Evolutionary conservation across 2,113 vertebrate genomes (phyloP), one percentile per base, ranked within the genome.

Genomic region (Micromys minutus): DNA sequence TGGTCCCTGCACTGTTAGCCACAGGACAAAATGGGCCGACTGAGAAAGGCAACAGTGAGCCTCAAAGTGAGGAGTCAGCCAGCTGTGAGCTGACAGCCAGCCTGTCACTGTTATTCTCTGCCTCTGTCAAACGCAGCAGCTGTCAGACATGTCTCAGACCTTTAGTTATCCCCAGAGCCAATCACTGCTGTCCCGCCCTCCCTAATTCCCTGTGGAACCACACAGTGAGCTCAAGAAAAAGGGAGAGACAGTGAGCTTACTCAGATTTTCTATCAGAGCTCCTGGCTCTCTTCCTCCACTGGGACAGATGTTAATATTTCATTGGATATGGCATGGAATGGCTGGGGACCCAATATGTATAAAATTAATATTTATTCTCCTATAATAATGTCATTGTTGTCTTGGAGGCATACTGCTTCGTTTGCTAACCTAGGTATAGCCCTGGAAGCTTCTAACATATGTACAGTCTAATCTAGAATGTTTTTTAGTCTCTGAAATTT

Each of bases 161-260:
- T 59, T 61, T 11, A 47, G 22, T 74, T 59, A 50, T 42, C 11
- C 87, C 15, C 34, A 90, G 74, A 89, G 31, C 63, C 16, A 29
- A 22, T 63, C 17, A 12, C 3, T 9, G 36, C 17, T 57, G 50
- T 21, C 36, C 3, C 24, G 5, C 31, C 39, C 7, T 42, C 11
- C 75, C 7, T 42, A 12, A 45, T 10, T 87, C n/a, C 50, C 39
- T 2, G 0, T 3, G 5, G 5, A 65, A 47, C 24, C 3, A n/a
- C 72, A 26, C 3, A 0, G 24, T 47, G 7, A 65, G n/a, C 29
- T 4, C n/a, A 3, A 0, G 6, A 45, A 10, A 50, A 83, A 69
- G 83, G 36, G 29, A 80, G 55, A 67, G n/a, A 31, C 31, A 24
- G 0, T 1, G 15, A 65, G 57, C 16, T 83, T 15, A 47, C 5